Conservation (phyloP, 2,113 vertebrate genomes). For the Sisor rabdophorus region DNA sequence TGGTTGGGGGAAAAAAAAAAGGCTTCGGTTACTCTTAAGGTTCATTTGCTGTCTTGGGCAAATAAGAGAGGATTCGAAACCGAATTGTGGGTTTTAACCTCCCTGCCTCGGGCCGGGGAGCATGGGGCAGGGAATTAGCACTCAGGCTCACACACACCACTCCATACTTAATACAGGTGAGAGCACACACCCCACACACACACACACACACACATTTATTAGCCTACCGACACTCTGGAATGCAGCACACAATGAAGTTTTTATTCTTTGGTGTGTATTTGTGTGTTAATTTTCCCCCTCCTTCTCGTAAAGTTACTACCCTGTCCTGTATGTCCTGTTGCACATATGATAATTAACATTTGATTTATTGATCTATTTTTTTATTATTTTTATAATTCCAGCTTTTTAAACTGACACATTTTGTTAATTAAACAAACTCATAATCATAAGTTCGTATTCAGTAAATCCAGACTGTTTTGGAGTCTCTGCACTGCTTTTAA, state of each 20-base stretch:
- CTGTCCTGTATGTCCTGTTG: too few relatives aligned
- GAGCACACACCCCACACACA: neutral
- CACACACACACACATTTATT: neutral
- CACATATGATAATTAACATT: too few relatives aligned
- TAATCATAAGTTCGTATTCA: neutral
- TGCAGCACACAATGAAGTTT: neutral
- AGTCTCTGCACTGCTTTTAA: neutral
- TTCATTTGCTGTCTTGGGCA: neutral
- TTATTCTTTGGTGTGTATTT: too few relatives aligned
- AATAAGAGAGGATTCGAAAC: neutral
- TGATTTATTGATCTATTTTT: too few relatives aligned
- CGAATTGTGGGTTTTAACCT: slow-evolving; percentile 10
- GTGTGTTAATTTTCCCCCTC: neutral
- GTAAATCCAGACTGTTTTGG: too few relatives aligned
- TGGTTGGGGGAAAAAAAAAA: slow-evolving; percentile 43
- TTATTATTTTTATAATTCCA: too few relatives aligned
- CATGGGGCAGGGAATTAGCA: slow-evolving; percentile 17
- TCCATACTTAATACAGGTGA: slow-evolving; percentile 28
- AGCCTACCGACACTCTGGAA: neutral
- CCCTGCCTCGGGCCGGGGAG: slow-evolving; percentile 34
- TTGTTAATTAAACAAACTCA: too few relatives aligned
- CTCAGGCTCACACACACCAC: slow-evolving; percentile 17
- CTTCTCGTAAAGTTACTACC: too few relatives aligned
- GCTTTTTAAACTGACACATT: too few relatives aligned
- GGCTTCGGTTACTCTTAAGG: slow-evolving; percentile 47